Evolutionary conservation across 2,797 vertebrate genomes (phyloP), one percentile per base, ranked within the genome.

Genomic region (Sarcoramphus papa): DNA sequence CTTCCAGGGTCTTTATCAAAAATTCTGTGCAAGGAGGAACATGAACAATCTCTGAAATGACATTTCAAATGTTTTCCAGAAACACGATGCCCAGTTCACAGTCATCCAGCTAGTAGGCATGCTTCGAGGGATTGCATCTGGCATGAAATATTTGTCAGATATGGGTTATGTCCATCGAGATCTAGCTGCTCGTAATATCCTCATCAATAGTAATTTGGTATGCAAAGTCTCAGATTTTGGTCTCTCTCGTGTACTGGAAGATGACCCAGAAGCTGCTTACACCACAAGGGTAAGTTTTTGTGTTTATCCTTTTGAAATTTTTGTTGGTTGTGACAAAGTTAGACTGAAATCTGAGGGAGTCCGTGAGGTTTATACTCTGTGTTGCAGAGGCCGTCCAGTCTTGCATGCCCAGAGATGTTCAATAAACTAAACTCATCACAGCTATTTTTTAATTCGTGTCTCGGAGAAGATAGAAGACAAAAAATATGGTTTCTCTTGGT

Each of bases 31-130:
- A 5, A 8, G 10, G 10, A 68, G 63, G 41, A 83, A 3, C 12
- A 9, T 17, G 74, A 64, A 62, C 35, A 65, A 9, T 53, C 69
- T 79, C 77, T 95, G 87, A 95, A 93, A 28, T 85, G 70, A 10
- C 35, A 25, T 96, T 94, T 95, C 37, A 60, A 93, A 95, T 97
- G 35, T 90, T 96, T 97, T 96, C 56, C 96, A 99, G 99, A 99
- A 99, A 97, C 99, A 99, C 0, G 99, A 99, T 83, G 99, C 99
- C 90, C 99, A 99, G 98, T 99, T 99, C 95, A 99, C 99, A 10
- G 99, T 99, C 64, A 99, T 99, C 93, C 98, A 99, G 97, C 97
- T 98, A 54, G 98, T 99, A 76, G 99, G 99, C 47, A 99, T 99
- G 99, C 98, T 99, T 33, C 98, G 99, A 57, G 99, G 99, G 30